Evolutionary conservation across 2,888 invertebrate genomes (phyloP).

Genomic region (Acanthopleura granulata): DNA sequence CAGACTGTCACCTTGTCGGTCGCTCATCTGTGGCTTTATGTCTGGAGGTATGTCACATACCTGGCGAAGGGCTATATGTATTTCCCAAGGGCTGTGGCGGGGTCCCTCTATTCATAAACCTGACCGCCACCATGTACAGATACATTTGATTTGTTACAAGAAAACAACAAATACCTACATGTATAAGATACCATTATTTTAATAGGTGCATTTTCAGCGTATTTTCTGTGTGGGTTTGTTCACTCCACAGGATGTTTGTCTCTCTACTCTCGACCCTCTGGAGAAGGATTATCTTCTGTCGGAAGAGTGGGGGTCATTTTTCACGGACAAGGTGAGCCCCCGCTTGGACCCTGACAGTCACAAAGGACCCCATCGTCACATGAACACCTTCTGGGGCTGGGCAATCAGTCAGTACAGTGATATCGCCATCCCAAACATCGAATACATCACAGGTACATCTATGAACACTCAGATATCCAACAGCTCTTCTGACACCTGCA

Average conservation of each 20-base stretch:
- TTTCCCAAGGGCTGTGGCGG: no score
- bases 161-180: no score
- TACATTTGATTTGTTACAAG: background rate
- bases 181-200: no score
- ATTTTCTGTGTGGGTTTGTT: background rate
- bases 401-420: constrained; percentile 77
- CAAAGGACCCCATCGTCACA: constrained; percentile 26
- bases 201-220: background rate
- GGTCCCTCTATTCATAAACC: no score
- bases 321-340: constrained; percentile 62
- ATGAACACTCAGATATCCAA: no score
- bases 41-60: no score
- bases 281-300: constrained; percentile 73
- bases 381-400: constrained; percentile 76
- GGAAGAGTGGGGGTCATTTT: constrained; percentile 80
- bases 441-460: constrained; percentile 65
- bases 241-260: background rate
- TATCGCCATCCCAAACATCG: constrained; percentile 78
- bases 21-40: no score
- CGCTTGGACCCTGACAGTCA: constrained; percentile 22
- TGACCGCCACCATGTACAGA: background rate
- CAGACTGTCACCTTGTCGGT: no score
- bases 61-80: no score
- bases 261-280: constrained; percentile 32
- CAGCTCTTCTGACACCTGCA: no score